Evolutionary conservation across 1,140 invertebrate genomes (phyloP).

Genomic region (Leptonema lineaticorne): DNA sequence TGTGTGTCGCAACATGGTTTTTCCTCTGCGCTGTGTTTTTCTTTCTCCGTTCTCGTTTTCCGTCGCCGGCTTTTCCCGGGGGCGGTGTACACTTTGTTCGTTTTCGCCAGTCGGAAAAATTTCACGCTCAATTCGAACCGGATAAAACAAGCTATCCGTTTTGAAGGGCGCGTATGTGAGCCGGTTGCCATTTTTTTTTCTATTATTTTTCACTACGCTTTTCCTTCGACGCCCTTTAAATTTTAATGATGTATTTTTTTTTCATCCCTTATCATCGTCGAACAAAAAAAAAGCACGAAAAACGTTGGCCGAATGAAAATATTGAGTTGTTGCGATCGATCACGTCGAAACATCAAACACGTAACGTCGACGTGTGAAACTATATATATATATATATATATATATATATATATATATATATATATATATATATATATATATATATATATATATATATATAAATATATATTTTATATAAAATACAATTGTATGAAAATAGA

Average conservation of each 20-base stretch:
- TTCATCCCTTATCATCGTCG: background rate
- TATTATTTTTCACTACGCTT: background rate
- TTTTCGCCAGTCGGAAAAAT: slow-evolving; percentile 1
- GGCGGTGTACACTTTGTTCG: background rate
- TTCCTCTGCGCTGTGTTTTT: too few relatives aligned
- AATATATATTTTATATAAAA: background rate
- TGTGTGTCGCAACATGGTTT: background rate
- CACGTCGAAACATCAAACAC: too few relatives aligned
- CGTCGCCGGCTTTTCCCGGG: background rate
- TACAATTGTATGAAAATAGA: too few relatives aligned
- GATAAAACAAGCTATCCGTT: background rate
- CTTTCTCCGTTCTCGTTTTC: too few relatives aligned
- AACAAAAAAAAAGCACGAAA: background rate
- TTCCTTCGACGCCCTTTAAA: background rate
- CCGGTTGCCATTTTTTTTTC: background rate
- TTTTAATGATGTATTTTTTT: slow-evolving; percentile 9
- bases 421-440: background rate
- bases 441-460: background rate
- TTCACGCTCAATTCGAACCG: slow-evolving; percentile 11
- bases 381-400: background rate
- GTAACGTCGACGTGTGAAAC: too few relatives aligned
- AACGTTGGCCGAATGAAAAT: background rate
- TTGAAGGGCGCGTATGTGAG: background rate
- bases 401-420: background rate
- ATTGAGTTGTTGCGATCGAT: too few relatives aligned